phyloP scores from a whole-genome alignment of 2,113 vertebrate genomes.

The Hystrix cristata region DNA sequence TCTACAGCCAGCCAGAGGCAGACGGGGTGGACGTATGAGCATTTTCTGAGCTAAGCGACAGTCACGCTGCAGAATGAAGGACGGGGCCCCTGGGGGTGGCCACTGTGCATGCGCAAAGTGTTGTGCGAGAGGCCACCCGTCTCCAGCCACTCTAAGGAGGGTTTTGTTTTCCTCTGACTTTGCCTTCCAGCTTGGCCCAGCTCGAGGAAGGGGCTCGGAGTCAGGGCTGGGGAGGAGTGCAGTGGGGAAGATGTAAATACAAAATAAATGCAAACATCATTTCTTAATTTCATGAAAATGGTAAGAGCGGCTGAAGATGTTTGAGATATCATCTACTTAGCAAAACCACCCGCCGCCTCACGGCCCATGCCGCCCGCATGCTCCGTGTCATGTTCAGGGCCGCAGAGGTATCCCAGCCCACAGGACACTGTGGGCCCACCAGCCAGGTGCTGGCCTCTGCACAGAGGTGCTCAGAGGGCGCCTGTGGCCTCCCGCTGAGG shows the following conservation, averaged over 20 bases:
- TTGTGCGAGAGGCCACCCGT: not conserved
- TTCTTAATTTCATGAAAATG: not conserved
- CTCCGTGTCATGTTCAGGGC: not conserved
- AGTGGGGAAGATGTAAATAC: not conserved
- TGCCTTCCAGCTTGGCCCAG: not conserved
- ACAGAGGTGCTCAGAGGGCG: not conserved
- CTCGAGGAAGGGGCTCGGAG: not conserved
- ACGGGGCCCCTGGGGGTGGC: accelerated
- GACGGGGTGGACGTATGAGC: no score
- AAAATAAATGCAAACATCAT: not conserved
- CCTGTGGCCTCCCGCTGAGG: not conserved
- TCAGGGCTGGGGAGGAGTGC: accelerated
- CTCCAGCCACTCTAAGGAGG: not conserved
- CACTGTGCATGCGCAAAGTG: accelerated
- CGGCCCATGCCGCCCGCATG: not conserved
- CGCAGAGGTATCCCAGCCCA: accelerated
- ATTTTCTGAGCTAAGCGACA: not conserved
- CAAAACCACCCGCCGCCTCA: not conserved
- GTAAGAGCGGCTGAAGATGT: not conserved
- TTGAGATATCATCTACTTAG: not conserved
- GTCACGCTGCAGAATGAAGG: no score
- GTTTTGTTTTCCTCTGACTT: not conserved
- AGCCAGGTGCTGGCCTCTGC: not conserved
- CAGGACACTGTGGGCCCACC: not conserved
- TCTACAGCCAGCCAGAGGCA: accelerated